These are phyloP conservation scores for Bostrychus sinensis DNA, from an alignment of 2,113 vertebrate genomes.

Conservation along the genomic window DNA sequence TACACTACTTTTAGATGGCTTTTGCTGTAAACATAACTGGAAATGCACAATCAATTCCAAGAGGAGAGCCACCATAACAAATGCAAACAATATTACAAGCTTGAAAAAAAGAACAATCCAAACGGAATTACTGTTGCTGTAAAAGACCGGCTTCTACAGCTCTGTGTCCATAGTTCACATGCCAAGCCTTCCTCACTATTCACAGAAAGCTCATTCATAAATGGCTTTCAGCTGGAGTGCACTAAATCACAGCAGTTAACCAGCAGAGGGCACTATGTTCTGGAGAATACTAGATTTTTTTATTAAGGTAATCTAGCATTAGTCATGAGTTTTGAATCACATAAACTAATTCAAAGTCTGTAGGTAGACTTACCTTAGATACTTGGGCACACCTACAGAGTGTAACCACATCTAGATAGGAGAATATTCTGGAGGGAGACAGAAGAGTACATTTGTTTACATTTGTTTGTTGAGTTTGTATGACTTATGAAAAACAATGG, in stretches of 20 bases:
- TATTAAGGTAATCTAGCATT: not conserved
- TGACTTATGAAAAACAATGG: not conserved
- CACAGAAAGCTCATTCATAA: constrained; percentile 50
- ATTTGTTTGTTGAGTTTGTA: no score
- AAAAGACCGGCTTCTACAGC: constrained; percentile 16
- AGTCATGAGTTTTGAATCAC: constrained; percentile 2
- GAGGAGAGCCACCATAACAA: not conserved
- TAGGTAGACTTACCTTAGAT: constrained; percentile 86
- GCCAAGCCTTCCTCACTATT: constrained; percentile 31
- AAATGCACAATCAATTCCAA: not conserved
- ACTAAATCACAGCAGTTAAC: constrained; percentile 20
- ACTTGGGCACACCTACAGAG: constrained; percentile 95
- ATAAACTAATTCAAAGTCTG: not conserved
- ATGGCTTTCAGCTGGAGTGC: constrained; percentile 49
- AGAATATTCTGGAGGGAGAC: constrained; percentile 89
- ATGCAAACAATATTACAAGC: not conserved
- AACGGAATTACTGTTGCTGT: constrained; percentile 5
- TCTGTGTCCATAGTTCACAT: constrained; percentile 25
- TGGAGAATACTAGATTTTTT: constrained; percentile 10
- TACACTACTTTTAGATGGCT: not conserved
- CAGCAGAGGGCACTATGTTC: constrained; percentile 57
- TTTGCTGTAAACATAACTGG: not conserved
- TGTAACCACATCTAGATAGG: constrained; percentile 95
- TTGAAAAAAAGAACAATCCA: not conserved
- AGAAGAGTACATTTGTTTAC: constrained; percentile 17